Evolutionary conservation across 2,888 invertebrate genomes (phyloP), one percentile per base, ranked within the genome.

Genomic region (Pandemis heparana): DNA sequence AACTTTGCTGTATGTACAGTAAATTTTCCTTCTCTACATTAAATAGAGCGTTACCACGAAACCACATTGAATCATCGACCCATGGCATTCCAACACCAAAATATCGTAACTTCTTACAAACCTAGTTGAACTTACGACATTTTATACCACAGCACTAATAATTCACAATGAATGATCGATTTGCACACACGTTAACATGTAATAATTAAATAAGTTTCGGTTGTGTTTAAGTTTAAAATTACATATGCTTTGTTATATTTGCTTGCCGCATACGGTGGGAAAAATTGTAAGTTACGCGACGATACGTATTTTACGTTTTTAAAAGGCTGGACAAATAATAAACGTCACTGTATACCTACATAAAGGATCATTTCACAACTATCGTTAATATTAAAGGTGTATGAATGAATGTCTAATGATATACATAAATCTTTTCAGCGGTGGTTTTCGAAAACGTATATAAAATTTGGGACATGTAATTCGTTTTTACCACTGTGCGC

Each of bases 31-130:
- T 53, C 18, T 56, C 23, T 56, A 12, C 5, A 12, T 18, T 12
- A 23, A 56, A 56, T 56, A 56, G 56, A 56, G 56, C 23, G 56
- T 18, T 56, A 56, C 56, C 56, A 12, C 56, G 10, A 56, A 56
- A 56, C 56, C 23, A 23, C 56, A 56, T 56, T 56, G 23, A 56
- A 56, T 56, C 56, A 53, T 53, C 23, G 56, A 23, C 0, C 18
- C 10, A 23, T 23, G 56, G 12, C 23, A 23, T 23, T 4, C 56
- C 23, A 56, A 8, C 5, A 56, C 12, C 56, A 23, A 56, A 56
- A 23, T 56, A 18, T 18, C 23, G 56, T 56, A 56, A 56, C 56
- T 18, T 23, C 56, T 56, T 5, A 23, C 23, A 23, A 18, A 10
- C 12, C 56, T 23, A 23, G 10, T 10, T n/a, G 5, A 10, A 56